Evolutionary conservation across 2,888 invertebrate species (phyloP).

Genomic region (Ophion obscuratus): DNA sequence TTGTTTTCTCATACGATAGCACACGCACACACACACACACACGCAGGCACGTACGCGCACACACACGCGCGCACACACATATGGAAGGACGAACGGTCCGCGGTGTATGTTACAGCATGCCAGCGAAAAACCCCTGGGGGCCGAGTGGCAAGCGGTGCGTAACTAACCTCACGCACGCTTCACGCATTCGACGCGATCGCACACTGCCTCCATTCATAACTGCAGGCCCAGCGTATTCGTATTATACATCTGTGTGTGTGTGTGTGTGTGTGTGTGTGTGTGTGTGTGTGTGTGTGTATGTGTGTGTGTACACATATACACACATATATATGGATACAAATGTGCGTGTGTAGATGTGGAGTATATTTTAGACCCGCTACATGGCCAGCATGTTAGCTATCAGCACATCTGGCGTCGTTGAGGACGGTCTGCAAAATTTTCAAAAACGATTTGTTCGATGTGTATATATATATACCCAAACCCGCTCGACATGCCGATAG

Average conservation of each 20-base stretch:
- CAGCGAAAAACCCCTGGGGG: constrained; percentile 74
- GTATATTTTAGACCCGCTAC: too few species aligned
- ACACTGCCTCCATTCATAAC: constrained; percentile 82
- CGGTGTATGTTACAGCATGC: constrained; percentile 65
- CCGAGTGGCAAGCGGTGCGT: constrained; percentile 80
- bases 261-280: too few species aligned
- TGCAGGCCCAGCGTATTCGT: constrained; percentile 60
- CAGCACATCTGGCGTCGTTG: not conserved
- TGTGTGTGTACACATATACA: not conserved
- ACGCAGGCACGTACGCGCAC: constrained; percentile 12
- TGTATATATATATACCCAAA: too few species aligned
- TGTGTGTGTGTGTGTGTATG: too few species aligned
- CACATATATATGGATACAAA: not conserved
- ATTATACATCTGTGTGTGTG: constrained; percentile 38
- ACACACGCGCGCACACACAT: constrained; percentile 8
- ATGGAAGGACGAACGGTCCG: constrained; percentile 47
- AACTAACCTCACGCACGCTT: constrained; percentile 82
- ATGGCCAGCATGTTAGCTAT: too few species aligned
- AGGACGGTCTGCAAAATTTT: too few species aligned
- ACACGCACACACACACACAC: constrained; percentile 18
- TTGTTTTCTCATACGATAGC: constrained; percentile 44
- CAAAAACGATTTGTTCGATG: too few species aligned
- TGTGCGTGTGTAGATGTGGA: not conserved
- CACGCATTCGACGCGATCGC: constrained; percentile 79
- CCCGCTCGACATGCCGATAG: too few species aligned